A percentile compares a stretch with the other conserved stretches of the same genome.
phyloP scores from a whole-genome alignment of 2,797 vertebrate genomes.

The Peromyscus aztecus region DNA sequence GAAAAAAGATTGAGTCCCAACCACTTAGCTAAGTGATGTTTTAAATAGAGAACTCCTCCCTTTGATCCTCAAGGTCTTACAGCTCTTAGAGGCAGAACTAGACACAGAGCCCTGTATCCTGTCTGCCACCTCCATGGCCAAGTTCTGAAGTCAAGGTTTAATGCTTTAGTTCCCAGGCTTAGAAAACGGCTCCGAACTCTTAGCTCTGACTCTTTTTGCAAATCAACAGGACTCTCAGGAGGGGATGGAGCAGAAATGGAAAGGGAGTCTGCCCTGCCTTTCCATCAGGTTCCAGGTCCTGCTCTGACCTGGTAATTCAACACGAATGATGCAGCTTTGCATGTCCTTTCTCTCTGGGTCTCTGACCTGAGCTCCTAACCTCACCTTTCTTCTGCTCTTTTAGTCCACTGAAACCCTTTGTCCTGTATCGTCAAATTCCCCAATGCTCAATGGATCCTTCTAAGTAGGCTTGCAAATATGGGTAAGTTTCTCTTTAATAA shows the following conservation, averaged over 20 bases:
- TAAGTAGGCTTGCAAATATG: constrained; percentile 8
- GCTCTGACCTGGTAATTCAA: background rate
- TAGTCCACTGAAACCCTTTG: background rate
- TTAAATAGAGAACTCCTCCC: background rate
- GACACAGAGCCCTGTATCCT: background rate
- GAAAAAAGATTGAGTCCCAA: background rate
- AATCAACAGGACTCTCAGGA: background rate
- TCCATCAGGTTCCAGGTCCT: background rate
- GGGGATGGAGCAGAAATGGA: background rate
- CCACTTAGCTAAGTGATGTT: background rate
- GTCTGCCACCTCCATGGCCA: background rate
- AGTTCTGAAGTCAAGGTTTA: background rate
- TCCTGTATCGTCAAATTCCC: background rate
- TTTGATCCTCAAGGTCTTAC: background rate
- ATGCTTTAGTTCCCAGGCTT: background rate
- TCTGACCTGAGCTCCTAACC: background rate
- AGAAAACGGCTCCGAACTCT: background rate
- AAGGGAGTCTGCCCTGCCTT: background rate
- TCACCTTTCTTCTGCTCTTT: background rate
- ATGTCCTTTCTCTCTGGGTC: background rate
- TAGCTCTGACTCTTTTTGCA: background rate
- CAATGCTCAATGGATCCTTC: background rate
- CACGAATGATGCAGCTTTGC: background rate
- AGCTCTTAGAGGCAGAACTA: background rate
- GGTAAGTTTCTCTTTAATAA: constrained; percentile 27